These are phyloP conservation scores for Lochmaea capreae DNA, from an alignment of 2,888 invertebrate species.

Conservation along the genomic window DNA sequence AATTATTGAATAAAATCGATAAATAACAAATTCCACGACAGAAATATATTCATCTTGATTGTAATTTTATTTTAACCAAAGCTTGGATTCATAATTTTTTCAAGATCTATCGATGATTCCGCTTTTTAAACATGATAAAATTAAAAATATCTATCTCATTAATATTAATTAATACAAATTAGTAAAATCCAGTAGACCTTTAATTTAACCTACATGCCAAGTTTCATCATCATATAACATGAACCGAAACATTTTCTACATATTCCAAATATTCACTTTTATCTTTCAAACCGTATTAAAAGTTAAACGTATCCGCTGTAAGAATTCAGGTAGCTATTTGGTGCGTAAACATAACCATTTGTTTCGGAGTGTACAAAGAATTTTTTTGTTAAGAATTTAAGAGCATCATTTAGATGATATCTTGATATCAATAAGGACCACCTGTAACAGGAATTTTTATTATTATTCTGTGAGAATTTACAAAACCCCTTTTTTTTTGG, in stretches of 20 bases:
- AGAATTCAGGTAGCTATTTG: constrained; percentile 41
- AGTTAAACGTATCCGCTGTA: constrained; percentile 25
- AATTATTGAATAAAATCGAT: too few relatives aligned
- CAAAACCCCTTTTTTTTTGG: constrained; percentile 4
- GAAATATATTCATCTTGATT: too few relatives aligned
- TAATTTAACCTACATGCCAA: not conserved
- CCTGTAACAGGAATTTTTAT: constrained; percentile 40
- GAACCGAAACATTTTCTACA: not conserved
- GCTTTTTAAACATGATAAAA: not conserved
- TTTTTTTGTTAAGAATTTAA: constrained; percentile 36
- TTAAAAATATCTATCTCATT: not conserved
- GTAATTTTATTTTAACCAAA: too few relatives aligned
- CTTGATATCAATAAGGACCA: constrained; percentile 43
- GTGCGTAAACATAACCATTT: constrained; percentile 32
- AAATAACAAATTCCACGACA: too few relatives aligned
- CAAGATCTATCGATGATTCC: not conserved
- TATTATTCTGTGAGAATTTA: constrained; percentile 27
- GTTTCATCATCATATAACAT: not conserved
- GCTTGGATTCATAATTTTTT: too few relatives aligned
- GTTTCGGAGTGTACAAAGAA: constrained; percentile 39
- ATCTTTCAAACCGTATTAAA: constrained; percentile 19
- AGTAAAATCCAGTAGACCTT: not conserved
- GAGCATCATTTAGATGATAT: constrained; percentile 42
- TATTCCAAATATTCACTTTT: constrained; percentile 27
- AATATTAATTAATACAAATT: constrained; percentile 6